These are phyloP conservation scores for Hepsetus odoe DNA, from an alignment of 2,113 vertebrate species.

Conservation along the genomic window DNA sequence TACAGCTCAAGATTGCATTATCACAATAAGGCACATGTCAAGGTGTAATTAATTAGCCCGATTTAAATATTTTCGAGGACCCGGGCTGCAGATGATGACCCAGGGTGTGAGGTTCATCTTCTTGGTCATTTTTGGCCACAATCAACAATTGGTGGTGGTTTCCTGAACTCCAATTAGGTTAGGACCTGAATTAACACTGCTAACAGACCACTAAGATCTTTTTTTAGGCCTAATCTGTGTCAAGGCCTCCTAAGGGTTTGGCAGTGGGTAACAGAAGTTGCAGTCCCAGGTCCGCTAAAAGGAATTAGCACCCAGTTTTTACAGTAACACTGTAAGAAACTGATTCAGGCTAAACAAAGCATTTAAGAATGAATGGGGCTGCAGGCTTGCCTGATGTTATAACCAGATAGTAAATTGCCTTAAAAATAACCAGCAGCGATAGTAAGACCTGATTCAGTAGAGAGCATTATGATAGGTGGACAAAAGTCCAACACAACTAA, in stretches of 20 bases:
- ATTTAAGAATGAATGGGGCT: background rate
- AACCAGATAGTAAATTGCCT: background rate
- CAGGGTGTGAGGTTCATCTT: background rate
- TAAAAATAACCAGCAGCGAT: too few relatives aligned
- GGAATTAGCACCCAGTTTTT: background rate
- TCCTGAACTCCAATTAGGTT: background rate
- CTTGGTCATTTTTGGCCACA: background rate
- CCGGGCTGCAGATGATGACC: background rate
- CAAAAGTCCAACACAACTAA: background rate
- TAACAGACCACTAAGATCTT: background rate
- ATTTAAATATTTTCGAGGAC: background rate
- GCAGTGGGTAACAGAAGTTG: background rate
- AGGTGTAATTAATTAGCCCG: background rate
- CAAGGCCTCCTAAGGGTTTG: background rate
- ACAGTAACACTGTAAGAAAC: background rate
- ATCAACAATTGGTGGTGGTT: background rate
- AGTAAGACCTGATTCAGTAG: background rate
- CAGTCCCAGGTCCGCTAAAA: background rate
- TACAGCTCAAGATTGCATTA: background rate
- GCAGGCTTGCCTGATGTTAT: background rate
- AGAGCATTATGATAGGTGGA: background rate
- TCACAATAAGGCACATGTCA: conserved; percentile 25
- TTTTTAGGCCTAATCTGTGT: conserved; percentile 4
- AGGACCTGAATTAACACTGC: background rate
- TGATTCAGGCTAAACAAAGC: background rate